Evolutionary conservation across 2,797 vertebrate genomes (phyloP).

Genomic region (Hapalemur alaotrensis): DNA sequence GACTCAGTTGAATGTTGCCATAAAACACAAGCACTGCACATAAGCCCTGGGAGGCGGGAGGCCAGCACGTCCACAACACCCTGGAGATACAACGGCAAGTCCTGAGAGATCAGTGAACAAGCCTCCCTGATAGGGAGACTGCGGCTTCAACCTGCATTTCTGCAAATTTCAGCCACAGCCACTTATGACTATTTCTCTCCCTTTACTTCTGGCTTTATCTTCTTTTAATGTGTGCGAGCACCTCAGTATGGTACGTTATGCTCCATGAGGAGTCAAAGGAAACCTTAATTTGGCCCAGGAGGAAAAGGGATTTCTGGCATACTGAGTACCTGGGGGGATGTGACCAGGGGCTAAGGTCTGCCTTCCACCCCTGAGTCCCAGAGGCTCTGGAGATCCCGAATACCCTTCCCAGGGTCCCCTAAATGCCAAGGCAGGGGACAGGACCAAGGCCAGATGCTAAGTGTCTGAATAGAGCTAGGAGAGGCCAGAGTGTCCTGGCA

Average conservation of each 20-base stretch:
- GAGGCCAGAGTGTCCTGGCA: fast-evolving
- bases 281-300: neutral
- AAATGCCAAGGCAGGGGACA: too few species aligned
- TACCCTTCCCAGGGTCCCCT: neutral
- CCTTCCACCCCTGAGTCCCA: too few species aligned
- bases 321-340: neutral
- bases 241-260: fast-evolving
- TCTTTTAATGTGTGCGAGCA: fast-evolving
- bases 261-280: neutral
- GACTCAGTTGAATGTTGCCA: neutral
- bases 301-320: neutral
- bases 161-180: neutral
- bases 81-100: neutral
- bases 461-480: neutral
- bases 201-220: neutral
- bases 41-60: neutral
- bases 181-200: neutral
- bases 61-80: fast-evolving
- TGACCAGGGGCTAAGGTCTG: neutral
- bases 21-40: neutral
- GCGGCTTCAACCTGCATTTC: neutral
- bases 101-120: neutral
- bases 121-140: neutral
- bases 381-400: neutral
- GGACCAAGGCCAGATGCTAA: neutral